A percentile compares a stretch with the other conserved stretches of the same genome.
Conservation (phyloP, 64 coral and sea anemone species). For the Stichodactyla helianthus region DNA sequence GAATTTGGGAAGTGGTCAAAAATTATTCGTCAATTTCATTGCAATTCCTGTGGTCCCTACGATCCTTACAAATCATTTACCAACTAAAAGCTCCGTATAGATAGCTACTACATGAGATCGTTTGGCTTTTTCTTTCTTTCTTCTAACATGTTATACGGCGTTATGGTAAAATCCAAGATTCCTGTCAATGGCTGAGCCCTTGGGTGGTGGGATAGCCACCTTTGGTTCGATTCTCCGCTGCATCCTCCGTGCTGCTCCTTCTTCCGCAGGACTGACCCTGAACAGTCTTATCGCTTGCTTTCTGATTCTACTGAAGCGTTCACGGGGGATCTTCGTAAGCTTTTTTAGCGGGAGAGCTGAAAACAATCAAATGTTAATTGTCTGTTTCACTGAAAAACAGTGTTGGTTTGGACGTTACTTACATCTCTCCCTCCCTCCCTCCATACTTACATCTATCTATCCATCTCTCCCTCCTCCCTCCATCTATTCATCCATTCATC, state of each 20-base stretch:
- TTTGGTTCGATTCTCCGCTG: neutral
- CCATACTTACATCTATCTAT: neutral
- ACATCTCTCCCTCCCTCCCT: too few relatives aligned
- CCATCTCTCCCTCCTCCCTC: neutral
- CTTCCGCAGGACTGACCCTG: conserved; percentile 17
- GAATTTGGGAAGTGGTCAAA: too few relatives aligned
- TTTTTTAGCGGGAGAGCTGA: neutral
- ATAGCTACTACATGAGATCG: too few relatives aligned
- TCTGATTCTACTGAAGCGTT: neutral
- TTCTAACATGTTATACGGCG: too few relatives aligned
- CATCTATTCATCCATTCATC: too few relatives aligned
- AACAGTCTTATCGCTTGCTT: conserved; percentile 22
- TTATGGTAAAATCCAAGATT: too few relatives aligned
- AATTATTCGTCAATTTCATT: too few relatives aligned
- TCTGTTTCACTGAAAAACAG: neutral
- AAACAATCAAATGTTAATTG: neutral
- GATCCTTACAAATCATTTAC: too few relatives aligned
- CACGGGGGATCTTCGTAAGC: neutral
- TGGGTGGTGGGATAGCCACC: neutral
- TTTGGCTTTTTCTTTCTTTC: too few relatives aligned
- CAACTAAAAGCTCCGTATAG: too few relatives aligned
- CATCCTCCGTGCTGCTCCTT: neutral
- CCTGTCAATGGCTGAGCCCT: neutral
- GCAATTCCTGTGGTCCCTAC: too few relatives aligned
- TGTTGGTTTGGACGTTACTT: neutral